A percentile compares a stretch with the other conserved stretches of the same genome.
Evolutionary conservation across 2,888 invertebrate genomes (phyloP).

Genomic region (Bombyx huttoni): DNA sequence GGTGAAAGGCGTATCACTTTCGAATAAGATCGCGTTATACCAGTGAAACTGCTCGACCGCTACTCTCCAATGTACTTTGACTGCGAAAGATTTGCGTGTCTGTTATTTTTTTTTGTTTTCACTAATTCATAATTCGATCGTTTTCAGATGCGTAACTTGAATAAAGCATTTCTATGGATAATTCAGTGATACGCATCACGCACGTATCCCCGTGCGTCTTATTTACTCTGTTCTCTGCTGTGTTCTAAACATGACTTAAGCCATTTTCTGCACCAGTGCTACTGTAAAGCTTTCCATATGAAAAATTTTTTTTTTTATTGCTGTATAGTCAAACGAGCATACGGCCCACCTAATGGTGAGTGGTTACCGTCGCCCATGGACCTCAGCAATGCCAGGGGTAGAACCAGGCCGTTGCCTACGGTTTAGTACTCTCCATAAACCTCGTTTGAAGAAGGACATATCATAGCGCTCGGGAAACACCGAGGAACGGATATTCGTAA

Average conservation of each 20-base stretch:
- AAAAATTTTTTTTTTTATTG: too few species aligned
- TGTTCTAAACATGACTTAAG: neutral
- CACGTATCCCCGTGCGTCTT: neutral
- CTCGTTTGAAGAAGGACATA: too few species aligned
- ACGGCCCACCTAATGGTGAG: too few species aligned
- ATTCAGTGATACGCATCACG: neutral
- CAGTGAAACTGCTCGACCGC: slow-evolving; percentile 45
- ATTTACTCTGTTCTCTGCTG: neutral
- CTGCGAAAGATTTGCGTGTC: slow-evolving; percentile 13
- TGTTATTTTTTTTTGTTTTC: slow-evolving; percentile 2
- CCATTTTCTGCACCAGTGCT: too few species aligned
- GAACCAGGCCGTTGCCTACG: too few species aligned
- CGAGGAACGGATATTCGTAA: too few species aligned
- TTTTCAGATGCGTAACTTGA: neutral
- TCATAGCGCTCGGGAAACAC: too few species aligned
- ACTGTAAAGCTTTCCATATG: too few species aligned
- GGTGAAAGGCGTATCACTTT: slow-evolving; percentile 71
- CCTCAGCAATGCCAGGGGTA: too few species aligned
- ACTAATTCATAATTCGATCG: neutral
- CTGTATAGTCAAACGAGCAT: too few species aligned
- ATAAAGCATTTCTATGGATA: neutral
- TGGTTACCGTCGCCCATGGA: too few species aligned
- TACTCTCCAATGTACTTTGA: slow-evolving; percentile 27
- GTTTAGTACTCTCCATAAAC: too few species aligned
- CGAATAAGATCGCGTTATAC: slow-evolving; percentile 64